A percentile compares a stretch with the other conserved stretches of the same genome.
phyloP scores from a whole-genome alignment of 2,797 vertebrate species.

The Sebastes glaucus region DNA sequence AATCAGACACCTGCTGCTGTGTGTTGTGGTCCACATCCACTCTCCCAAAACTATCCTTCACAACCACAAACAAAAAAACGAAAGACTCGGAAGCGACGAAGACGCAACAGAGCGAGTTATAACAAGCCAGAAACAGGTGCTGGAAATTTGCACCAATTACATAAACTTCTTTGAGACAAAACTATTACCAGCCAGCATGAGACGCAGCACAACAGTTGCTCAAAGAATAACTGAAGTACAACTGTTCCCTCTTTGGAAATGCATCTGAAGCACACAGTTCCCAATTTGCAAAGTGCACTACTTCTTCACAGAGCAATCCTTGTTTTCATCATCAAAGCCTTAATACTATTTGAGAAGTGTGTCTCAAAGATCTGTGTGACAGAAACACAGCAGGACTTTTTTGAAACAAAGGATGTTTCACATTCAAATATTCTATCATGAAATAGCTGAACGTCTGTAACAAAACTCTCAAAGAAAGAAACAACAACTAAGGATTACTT shows the following conservation, averaged over 20 bases:
- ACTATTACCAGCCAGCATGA: background rate
- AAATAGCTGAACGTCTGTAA: background rate
- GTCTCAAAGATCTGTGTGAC: background rate
- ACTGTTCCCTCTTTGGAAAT: conserved; percentile 8
- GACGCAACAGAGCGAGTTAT: conserved; percentile 45
- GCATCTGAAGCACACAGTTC: conserved; percentile 11
- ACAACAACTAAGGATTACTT: background rate
- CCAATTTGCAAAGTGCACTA: conserved; percentile 14
- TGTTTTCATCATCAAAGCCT: conserved; percentile 34
- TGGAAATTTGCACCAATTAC: conserved; percentile 38
- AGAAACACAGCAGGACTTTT: background rate
- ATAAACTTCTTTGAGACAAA: conserved; percentile 33
- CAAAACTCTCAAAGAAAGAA: background rate
- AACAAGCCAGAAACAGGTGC: conserved; percentile 57
- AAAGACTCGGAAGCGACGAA: conserved; percentile 12
- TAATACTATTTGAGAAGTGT: background rate
- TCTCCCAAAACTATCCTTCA: conserved; percentile 59
- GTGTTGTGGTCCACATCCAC: conserved; percentile 39
- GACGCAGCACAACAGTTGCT: conserved; percentile 14
- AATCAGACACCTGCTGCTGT: conserved; percentile 74
- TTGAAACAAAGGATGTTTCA: background rate
- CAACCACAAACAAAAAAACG: conserved; percentile 40
- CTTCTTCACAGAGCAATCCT: conserved; percentile 11
- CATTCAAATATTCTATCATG: background rate
- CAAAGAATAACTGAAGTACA: conserved; percentile 18